Conservation (phyloP, 1,140 invertebrate species). For the Euborellia annulipes region DNA sequence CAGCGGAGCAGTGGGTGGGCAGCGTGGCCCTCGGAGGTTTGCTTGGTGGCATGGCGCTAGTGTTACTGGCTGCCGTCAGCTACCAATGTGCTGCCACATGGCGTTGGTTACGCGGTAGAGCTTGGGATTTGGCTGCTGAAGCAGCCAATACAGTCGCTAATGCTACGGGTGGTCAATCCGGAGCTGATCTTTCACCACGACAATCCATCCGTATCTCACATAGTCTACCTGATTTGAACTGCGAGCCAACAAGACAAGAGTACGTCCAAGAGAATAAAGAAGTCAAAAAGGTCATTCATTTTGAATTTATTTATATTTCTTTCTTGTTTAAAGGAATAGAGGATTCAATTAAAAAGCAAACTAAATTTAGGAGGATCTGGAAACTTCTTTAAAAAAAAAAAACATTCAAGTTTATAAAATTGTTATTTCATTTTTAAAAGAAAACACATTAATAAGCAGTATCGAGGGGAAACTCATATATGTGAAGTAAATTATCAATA, state of each 20-base stretch:
- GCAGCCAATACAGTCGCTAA: constrained; percentile 20
- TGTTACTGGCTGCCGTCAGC: constrained; percentile 46
- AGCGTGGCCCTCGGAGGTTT: constrained; percentile 20
- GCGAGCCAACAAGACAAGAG: constrained; percentile 48
- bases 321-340: too few relatives aligned
- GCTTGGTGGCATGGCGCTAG: constrained; percentile 42
- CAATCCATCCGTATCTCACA: constrained; percentile 55
- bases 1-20: too few relatives aligned
- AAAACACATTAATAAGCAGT: too few relatives aligned
- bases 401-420: too few relatives aligned
- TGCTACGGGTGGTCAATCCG: constrained; percentile 22
- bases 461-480: too few relatives aligned
- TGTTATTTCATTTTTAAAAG: too few relatives aligned
- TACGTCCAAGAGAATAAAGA: constrained; percentile 57
- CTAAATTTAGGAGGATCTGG: too few relatives aligned
- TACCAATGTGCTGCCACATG: constrained; percentile 53
- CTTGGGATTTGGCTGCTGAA: constrained; percentile 17
- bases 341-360: too few relatives aligned
- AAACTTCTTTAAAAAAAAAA: too few relatives aligned
- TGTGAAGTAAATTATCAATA: too few relatives aligned
- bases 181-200: constrained; percentile 42
- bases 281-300: constrained; percentile 52
- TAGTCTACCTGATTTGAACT: constrained; percentile 54
- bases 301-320: too few relatives aligned
- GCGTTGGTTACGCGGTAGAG: constrained; percentile 45